Evolutionary conservation across 2,797 vertebrate genomes (phyloP), one percentile per base, ranked within the genome.

Genomic region (Xenentodon cancila): DNA sequence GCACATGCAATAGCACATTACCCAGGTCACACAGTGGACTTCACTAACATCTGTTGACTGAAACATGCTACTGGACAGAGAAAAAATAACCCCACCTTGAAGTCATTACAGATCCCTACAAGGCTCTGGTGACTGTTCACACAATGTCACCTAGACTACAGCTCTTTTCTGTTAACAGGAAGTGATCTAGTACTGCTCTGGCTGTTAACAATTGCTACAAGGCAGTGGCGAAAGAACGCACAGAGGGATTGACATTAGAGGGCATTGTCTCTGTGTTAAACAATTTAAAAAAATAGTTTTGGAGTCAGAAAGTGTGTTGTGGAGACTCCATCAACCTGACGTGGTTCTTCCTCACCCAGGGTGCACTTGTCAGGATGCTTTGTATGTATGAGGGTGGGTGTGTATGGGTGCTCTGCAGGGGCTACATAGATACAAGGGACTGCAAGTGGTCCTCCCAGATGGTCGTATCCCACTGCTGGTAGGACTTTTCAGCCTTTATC

Each of bases 361-460:
- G 54, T 72, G 75, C 64, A 58, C 54, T 70, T 76, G 34, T 68
- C 61, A 71, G 34, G 64, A 73, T 54, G 53, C 16, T 72, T 54
- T 59, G 57, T 75, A 70, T 70, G 75, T 79, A 45, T 64, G 73
- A 75, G 78, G 81, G 30, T 11, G 50, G 25, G 53, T 64, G 46
- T 27, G 0, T 81, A 42, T 11, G 50, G 25, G 52, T 62, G 52
- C 22, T 0, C 67, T 64, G 71, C 64, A 75, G 68, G 73, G 70
- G 54, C 20, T 69, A 53, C 69, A 68, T 77, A 53, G 73, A 68
- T 84, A 59, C 70, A 75, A 87, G 57, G 54, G 75, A 75, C 79
- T 76, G 82, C 64, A 77, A 85, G 84, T 78, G 81, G 75, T 86
- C 75, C 64, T 91, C 75, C 91, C 91, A 90, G 90, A 93, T 92